Percentiles rank a stretch among this genome's conserved stretches.
These are phyloP conservation scores for Zoanthus sansibaricus DNA, from an alignment of 92 coral and sea anemone species.

Conservation along the genomic window DNA sequence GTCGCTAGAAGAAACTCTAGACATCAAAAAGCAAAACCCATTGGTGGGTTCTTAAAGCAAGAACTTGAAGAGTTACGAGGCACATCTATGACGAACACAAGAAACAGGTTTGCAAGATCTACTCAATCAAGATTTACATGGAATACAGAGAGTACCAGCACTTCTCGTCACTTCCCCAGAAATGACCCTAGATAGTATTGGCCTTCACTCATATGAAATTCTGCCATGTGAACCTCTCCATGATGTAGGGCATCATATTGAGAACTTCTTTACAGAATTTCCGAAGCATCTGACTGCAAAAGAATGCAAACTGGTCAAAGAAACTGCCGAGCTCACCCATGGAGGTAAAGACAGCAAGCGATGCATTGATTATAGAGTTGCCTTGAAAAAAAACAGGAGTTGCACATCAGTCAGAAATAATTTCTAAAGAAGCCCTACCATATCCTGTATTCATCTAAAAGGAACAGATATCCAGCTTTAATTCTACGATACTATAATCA, in stretches of 20 bases:
- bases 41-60: too few relatives aligned
- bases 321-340: slow-evolving; percentile 17
- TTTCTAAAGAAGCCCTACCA: slow-evolving; percentile 45
- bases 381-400: slow-evolving; percentile 54
- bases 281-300: slow-evolving; percentile 40
- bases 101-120: too few relatives aligned
- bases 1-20: too few relatives aligned
- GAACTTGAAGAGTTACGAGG: too few relatives aligned
- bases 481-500: slow-evolving; percentile 64
- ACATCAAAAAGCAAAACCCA: too few relatives aligned
- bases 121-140: too few relatives aligned
- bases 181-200: too few relatives aligned
- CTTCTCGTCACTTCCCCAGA: too few relatives aligned
- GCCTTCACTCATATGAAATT: too few relatives aligned
- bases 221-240: too few relatives aligned
- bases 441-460: slow-evolving; percentile 47
- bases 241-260: slow-evolving; percentile 47
- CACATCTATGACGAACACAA: too few relatives aligned
- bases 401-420: slow-evolving; percentile 47
- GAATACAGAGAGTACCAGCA: too few relatives aligned
- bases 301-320: slow-evolving; percentile 38
- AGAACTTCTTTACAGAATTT: slow-evolving; percentile 56
- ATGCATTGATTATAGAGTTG: slow-evolving; percentile 52
- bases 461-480: slow-evolving; percentile 43
- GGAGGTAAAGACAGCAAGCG: slow-evolving; percentile 46